These are phyloP conservation scores for Lepidochitona cinerea DNA, from an alignment of 2,888 invertebrate species.

Conservation along the genomic window DNA sequence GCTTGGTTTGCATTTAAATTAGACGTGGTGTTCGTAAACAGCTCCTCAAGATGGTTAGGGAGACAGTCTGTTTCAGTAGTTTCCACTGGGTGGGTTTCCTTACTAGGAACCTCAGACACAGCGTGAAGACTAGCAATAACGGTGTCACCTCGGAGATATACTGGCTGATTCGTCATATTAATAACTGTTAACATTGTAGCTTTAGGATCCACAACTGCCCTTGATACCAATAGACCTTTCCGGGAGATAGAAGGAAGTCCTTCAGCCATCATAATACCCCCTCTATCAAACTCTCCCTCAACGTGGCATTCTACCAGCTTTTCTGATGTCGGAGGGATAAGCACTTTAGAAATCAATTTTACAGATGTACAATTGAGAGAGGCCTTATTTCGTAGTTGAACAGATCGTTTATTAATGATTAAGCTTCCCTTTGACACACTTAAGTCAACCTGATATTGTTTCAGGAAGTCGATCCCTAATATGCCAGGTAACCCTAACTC, in stretches of 20 bases:
- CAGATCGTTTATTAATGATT: conserved; percentile 10
- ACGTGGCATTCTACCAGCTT: conserved; percentile 4
- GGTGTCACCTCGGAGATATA: conserved; percentile 15
- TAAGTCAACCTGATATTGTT: conserved; percentile 21
- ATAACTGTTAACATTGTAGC: conserved; percentile 9
- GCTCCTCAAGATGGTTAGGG: background rate
- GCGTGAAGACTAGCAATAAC: conserved; percentile 6
- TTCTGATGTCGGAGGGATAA: conserved; percentile 14
- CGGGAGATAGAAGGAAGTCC: background rate
- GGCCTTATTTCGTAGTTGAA: conserved; percentile 13
- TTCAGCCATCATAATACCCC: conserved; percentile 4
- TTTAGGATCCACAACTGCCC: background rate
- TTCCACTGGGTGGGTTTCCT: background rate
- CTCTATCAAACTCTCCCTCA: background rate
- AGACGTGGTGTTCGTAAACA: background rate
- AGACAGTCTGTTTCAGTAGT: background rate
- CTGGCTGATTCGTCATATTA: conserved; percentile 14
- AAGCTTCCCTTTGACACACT: conserved; percentile 16
- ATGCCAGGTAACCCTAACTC: conserved; percentile 21
- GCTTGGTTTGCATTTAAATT: background rate
- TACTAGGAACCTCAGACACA: background rate
- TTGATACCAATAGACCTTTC: conserved; percentile 13
- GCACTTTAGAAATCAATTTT: background rate
- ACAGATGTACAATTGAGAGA: conserved; percentile 14
- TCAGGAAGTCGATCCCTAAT: conserved; percentile 27